A percentile compares a stretch with the other conserved stretches of the same genome.
Conservation (phyloP, 2,113 vertebrate genomes). For the Hippocampus zosterae region DNA sequence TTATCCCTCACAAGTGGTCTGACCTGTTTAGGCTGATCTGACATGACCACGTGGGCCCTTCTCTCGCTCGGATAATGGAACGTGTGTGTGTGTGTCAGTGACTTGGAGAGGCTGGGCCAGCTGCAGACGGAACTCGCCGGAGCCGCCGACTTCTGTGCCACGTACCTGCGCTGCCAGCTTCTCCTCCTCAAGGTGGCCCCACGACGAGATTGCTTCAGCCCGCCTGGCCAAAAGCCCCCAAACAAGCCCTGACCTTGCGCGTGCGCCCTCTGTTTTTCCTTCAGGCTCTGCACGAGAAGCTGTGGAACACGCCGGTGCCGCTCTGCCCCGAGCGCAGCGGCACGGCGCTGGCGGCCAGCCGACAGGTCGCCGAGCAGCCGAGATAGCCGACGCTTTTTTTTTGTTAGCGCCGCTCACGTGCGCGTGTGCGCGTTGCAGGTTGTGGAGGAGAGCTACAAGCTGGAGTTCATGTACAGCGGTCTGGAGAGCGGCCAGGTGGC, state of each 20-base stretch:
- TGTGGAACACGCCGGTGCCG: slow-evolving; percentile 91
- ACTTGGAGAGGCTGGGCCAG: slow-evolving; percentile 89
- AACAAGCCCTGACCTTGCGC: too few relatives aligned
- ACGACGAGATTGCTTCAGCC: too few relatives aligned
- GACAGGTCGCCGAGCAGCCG: slow-evolving; percentile 72
- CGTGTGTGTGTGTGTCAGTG: slow-evolving; percentile 63
- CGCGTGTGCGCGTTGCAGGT: slow-evolving; percentile 68
- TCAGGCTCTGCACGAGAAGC: slow-evolving; percentile 92
- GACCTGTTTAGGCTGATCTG: not conserved
- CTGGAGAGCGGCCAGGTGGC: slow-evolving; percentile 88
- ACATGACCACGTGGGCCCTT: not conserved
- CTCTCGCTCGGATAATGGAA: not conserved
- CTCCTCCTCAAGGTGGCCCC: slow-evolving; percentile 85
- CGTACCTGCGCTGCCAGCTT: slow-evolving; percentile 91
- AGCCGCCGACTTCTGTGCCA: slow-evolving; percentile 91
- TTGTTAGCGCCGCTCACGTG: too few relatives aligned
- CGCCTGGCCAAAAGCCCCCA: too few relatives aligned
- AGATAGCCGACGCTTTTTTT: not conserved
- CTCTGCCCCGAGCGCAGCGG: slow-evolving; percentile 90
- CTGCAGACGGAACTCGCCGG: slow-evolving; percentile 92
- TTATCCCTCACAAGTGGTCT: not conserved
- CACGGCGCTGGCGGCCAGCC: slow-evolving; percentile 82
- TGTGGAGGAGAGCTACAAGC: slow-evolving; percentile 91
- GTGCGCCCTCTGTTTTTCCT: not conserved
- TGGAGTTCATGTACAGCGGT: slow-evolving; percentile 95